Base-by-base conservation (phyloP, 2,888 invertebrate genomes). In the Adelognathus sp. region DNA sequence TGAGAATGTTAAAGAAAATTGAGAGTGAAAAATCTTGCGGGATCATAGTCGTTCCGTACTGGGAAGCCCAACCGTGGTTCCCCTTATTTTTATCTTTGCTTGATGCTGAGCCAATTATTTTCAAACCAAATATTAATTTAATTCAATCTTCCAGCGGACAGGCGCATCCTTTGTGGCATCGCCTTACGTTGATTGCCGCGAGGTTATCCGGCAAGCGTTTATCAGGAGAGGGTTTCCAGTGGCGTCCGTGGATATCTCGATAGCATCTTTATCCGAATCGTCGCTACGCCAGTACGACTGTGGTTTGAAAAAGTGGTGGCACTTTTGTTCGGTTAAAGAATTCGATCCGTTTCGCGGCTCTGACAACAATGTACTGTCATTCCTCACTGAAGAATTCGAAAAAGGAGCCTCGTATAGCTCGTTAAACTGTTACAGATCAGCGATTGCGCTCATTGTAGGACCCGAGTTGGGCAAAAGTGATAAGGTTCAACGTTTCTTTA, bases 221-320 rank as follows among this genome's bases (percentile, higher is more conserved):
- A n/a, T 18, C 2, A 5, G 33, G 29, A 58, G 3, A 58, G 1
- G 31, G 11, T 4, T 33, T 5, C 16, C 33, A 14, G 29, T 31
- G 5, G 1, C 24, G 7, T 33, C 11, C 6, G 36, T 2, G n/a
- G n/a, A 41, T 21, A 21, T 63, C 1, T 24, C 18, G 14, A 27
- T 63, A 41, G 18, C 63, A n/a, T 41, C 41, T 41, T 63, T 63
- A 41, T 63, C 63, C 5, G 63, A 63, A 24, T 63, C 63, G 3
- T 16, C 16, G 6, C 27, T 41, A 4, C 24, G n/a, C 9, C 46
- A 64, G 21, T 64, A 46, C 41, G 27, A 64, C 7, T 2, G 6
- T 11, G 64, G n/a, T 3, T 44, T 64, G 1, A 24, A 46, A 3
- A 64, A 64, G 27, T 46, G 64, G 64, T 64, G 64, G 27, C n/a